Conservation (phyloP, 2,113 vertebrate species). For the Crotalus helleri region DNA sequence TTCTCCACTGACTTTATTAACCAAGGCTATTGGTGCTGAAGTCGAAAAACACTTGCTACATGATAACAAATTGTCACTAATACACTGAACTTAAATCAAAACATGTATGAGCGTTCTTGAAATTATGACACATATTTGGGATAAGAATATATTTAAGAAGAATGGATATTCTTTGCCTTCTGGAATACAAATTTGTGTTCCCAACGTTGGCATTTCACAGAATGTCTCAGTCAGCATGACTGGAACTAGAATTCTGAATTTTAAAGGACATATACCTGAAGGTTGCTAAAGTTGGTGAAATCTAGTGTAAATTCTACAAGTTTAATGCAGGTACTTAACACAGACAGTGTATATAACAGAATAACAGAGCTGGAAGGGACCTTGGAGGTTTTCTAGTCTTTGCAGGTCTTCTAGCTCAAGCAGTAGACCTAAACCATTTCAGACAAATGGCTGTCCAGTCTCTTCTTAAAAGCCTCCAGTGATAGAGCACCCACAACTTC, state of each 20-base stretch:
- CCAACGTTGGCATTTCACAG: background rate
- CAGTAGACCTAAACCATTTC: background rate
- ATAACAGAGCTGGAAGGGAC: background rate
- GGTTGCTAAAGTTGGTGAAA: background rate
- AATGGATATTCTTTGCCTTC: background rate
- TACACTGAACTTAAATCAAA: background rate
- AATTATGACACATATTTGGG: background rate
- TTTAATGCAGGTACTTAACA: background rate
- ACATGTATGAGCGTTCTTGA: background rate
- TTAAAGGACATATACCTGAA: background rate
- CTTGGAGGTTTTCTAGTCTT: background rate
- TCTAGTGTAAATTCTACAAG: background rate
- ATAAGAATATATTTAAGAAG: background rate
- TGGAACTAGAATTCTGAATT: background rate
- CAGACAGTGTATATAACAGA: background rate
- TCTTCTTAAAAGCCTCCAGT: background rate
- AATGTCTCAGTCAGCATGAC: background rate
- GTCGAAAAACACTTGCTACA: background rate
- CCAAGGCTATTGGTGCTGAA: background rate
- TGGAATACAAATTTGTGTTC: background rate
- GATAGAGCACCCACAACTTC: background rate
- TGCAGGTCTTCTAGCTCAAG: background rate
- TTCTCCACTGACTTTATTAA: background rate
- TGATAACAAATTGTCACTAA: background rate
- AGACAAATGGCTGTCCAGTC: background rate